A percentile compares a stretch with the other conserved stretches of the same genome.
These are phyloP conservation scores for Watsonalla cultraria DNA, from an alignment of 2,888 invertebrate species.

Conservation along the genomic window DNA sequence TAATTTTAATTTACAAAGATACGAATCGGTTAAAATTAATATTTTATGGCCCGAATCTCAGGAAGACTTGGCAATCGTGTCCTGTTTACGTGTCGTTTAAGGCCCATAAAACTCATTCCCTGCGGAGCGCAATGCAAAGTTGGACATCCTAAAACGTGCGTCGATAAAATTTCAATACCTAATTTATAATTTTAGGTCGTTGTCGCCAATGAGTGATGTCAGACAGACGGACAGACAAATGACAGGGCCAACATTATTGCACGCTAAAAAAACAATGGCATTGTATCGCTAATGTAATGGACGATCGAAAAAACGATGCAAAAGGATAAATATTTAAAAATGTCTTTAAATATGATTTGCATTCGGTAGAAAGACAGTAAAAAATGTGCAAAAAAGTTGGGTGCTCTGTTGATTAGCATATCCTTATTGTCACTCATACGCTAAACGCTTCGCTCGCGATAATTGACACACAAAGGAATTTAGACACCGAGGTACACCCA, in stretches of 20 bases:
- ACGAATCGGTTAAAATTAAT: background rate
- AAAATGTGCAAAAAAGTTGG: conserved; percentile 34
- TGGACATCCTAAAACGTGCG: conserved; percentile 23
- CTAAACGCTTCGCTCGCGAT: conserved; percentile 55
- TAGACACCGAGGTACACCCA: conserved; percentile 12
- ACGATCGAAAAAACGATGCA: conserved; percentile 41
- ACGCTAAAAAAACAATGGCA: conserved; percentile 50
- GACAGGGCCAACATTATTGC: conserved; percentile 46
- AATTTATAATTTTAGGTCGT: conserved; percentile 67
- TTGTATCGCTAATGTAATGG: conserved; percentile 48
- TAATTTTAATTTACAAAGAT: background rate
- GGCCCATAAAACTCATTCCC: background rate
- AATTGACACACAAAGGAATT: conserved; percentile 55
- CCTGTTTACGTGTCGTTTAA: background rate
- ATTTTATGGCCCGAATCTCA: background rate
- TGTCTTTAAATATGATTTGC: conserved; percentile 35
- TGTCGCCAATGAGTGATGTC: conserved; percentile 68
- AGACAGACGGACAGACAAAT: conserved; percentile 51
- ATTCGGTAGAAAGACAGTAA: conserved; percentile 27
- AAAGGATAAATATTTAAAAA: conserved; percentile 37
- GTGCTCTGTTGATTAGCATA: conserved; percentile 52
- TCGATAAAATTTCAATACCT: conserved; percentile 42
- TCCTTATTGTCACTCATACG: conserved; percentile 60
- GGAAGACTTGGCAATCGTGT: background rate
- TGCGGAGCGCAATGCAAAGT: conserved; percentile 13